Conservation (phyloP, 2,888 invertebrate species). For the Diadromus collaris region DNA sequence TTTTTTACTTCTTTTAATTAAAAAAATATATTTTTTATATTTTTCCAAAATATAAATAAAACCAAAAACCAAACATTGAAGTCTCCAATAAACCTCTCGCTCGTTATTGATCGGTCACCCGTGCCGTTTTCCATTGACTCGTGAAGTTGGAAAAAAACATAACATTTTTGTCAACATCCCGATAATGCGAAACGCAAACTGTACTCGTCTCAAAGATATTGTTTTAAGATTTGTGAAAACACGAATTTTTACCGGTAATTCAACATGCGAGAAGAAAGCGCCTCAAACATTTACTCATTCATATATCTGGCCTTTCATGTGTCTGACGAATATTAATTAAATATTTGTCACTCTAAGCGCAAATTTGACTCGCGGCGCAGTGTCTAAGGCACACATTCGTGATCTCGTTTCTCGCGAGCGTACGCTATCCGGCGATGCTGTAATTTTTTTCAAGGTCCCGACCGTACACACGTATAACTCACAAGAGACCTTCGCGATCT, state of each 20-base stretch:
- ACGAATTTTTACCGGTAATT: background rate
- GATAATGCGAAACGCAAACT: background rate
- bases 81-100: background rate
- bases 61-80: background rate
- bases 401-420: background rate
- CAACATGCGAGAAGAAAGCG: background rate
- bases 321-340: background rate
- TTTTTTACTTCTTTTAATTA: too few species aligned
- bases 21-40: background rate
- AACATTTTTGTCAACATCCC: background rate
- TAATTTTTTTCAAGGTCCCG: constrained; percentile 23
- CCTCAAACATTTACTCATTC: background rate
- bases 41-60: background rate
- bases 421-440: background rate
- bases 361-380: background rate
- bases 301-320: background rate
- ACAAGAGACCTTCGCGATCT: constrained; percentile 26
- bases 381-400: background rate
- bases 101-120: background rate
- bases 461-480: constrained; percentile 19
- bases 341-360: background rate
- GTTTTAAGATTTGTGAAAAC: background rate
- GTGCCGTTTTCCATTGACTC: background rate
- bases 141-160: background rate
- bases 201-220: background rate